A percentile compares a stretch with the other conserved stretches of the same genome.
Evolutionary conservation across 2,888 invertebrate genomes (phyloP).

Genomic region (Drosophila quasianomalipes): DNA sequence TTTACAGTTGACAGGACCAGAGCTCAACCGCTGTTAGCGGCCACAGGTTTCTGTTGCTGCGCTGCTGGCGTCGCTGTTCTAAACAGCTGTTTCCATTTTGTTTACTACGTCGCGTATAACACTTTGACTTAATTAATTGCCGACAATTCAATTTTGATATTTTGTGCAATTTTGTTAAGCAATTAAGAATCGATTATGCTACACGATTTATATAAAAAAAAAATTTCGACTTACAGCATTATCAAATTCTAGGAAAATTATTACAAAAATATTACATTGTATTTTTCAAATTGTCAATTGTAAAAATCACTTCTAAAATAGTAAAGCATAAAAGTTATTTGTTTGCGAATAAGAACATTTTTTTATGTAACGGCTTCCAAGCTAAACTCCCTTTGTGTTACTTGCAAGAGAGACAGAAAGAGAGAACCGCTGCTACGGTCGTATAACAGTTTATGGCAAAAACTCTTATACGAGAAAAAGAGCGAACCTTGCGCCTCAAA

Average conservation of each 20-base stretch:
- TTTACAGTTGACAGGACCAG: conserved; percentile 44
- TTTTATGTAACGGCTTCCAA: not conserved
- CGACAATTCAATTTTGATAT: conserved; percentile 22
- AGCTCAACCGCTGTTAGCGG: conserved; percentile 58
- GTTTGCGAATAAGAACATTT: not conserved
- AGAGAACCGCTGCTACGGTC: not conserved
- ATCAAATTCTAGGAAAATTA: not conserved
- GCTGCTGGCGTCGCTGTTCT: conserved; percentile 24
- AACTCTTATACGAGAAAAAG: conserved; percentile 55
- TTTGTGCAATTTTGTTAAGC: not conserved
- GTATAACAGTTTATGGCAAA: conserved; percentile 55
- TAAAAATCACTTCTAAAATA: not conserved
- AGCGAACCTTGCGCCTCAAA: not conserved
- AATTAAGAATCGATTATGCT: not conserved
- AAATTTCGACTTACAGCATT: not conserved
- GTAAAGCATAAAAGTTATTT: conserved; percentile 5
- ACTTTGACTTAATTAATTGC: conserved; percentile 28
- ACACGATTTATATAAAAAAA: not conserved
- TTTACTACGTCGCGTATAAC: conserved; percentile 57
- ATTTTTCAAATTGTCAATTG: not conserved
- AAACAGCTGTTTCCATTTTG: conserved; percentile 62
- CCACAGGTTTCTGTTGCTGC: conserved; percentile 69
- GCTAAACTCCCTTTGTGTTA: conserved; percentile 6
- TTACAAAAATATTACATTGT: no score
- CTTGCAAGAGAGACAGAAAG: conserved; percentile 36